Conservation (phyloP, 2,113 vertebrate genomes). For the Cyprinus carpio region DNA sequence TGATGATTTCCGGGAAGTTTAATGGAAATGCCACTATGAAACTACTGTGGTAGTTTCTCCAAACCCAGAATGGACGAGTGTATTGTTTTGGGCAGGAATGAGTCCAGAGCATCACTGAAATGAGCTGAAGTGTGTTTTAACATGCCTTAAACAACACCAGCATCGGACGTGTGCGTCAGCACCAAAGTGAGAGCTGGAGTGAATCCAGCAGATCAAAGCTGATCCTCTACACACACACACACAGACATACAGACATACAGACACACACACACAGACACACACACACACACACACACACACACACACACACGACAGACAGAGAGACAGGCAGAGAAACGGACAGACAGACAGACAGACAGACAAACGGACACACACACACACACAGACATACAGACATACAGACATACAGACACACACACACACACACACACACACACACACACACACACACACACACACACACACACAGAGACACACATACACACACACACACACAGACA, state of each 20-base stretch:
- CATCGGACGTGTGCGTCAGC: not conserved
- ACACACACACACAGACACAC: no score
- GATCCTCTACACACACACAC: not conserved
- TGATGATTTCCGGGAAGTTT: not conserved
- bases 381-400: no score
- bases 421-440: not conserved
- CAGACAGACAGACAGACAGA: no score
- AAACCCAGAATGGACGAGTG: not conserved
- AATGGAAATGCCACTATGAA: not conserved
- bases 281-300: no score
- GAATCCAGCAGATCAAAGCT: not conserved
- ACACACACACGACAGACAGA: no score
- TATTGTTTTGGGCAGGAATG: not conserved
- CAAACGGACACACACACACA: not conserved
- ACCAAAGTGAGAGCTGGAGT: not conserved
- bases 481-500: no score
- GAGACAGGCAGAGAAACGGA: no score
- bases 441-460: no score
- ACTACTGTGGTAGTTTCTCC: not conserved
- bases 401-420: no score
- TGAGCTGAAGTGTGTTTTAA: slow-evolving; percentile 2
- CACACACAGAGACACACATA: no score
- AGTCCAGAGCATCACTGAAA: not conserved
- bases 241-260: no score
- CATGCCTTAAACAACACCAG: not conserved